Base-by-base conservation (phyloP, 2,888 invertebrate species). In the Ornithoptera priamus region DNA sequence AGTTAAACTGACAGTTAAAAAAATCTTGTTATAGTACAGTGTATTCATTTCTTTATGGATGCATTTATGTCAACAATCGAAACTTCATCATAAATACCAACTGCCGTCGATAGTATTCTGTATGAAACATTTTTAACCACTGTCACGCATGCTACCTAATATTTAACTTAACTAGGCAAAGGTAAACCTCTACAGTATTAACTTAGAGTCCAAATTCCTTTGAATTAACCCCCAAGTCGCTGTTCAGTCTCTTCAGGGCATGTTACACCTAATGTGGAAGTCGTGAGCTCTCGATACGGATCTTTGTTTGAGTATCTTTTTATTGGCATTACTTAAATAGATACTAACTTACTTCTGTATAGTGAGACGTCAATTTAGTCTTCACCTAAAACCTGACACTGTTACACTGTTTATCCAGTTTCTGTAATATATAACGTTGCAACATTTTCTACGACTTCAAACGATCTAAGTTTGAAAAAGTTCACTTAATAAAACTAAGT, bases 221-320 rank as follows among this genome's bases (percentile, higher is more conserved):
- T 46, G 17, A 2, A 24, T 20, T 2, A 22, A 36, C 7, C 39
- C 0, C n/a, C 17, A 4, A 58, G 10, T 68, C 30, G n/a, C 3
- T 24, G 12, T 65, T 20, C 22, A 58, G 50, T 65, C 61, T 58
- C 61, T n/a, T 65, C 50, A 57, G 62, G 58, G 22, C 58, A 65
- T 69, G 72, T 70, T 67, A 67, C 61, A 72, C 71, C 77, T 81
- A 78, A 82, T 81, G 79, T 80, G 72, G 72, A 77, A 81, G 74
- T 80, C 84, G 83, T 84, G 83, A 84, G 77, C 69, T 17, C 20
- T 63, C 62, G 83, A 84, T 82, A 77, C 71, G 1, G 66, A 82
- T 83, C 82, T 76, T 61, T 79, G 75, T 81, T 80, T 78, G 74
- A 76, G 73, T 74, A 72, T 76, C 75, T 77, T 78, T 76, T 65